Conservation (phyloP, 2,113 vertebrate genomes). For the Rhinolophus ferrumequinum region DNA sequence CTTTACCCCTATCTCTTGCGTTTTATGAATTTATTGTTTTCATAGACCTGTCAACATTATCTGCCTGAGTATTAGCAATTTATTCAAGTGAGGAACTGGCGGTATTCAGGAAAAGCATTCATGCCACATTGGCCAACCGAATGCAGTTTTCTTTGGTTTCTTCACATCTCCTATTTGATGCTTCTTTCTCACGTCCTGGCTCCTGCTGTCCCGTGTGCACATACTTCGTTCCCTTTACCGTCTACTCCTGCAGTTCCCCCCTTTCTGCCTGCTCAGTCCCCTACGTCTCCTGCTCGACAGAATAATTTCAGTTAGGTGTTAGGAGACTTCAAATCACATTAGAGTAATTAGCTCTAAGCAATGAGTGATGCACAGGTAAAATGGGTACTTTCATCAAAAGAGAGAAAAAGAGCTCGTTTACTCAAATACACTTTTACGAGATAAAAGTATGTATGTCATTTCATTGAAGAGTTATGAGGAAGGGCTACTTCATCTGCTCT, state of each 20-base stretch:
- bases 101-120: neutral
- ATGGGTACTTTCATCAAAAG: neutral
- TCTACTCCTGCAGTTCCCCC: neutral
- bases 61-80: neutral
- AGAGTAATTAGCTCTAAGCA: neutral
- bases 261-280: neutral
- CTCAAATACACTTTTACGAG: neutral
- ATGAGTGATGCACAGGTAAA: neutral
- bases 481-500: neutral
- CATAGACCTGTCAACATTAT: neutral
- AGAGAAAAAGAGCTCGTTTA: neutral
- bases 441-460: neutral
- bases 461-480: neutral
- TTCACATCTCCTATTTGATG: neutral
- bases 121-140: neutral
- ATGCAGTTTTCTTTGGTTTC: neutral
- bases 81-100: neutral
- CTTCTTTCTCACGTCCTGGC: neutral
- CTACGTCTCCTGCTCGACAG: neutral
- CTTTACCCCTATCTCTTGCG: neutral
- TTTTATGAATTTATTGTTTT: neutral
- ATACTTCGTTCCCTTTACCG: accelerated
- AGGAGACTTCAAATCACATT: neutral
- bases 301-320: neutral
- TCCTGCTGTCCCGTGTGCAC: accelerated